Evolutionary conservation across 2,797 vertebrate genomes (phyloP).

Genomic region (Micromesistius poutassou): DNA sequence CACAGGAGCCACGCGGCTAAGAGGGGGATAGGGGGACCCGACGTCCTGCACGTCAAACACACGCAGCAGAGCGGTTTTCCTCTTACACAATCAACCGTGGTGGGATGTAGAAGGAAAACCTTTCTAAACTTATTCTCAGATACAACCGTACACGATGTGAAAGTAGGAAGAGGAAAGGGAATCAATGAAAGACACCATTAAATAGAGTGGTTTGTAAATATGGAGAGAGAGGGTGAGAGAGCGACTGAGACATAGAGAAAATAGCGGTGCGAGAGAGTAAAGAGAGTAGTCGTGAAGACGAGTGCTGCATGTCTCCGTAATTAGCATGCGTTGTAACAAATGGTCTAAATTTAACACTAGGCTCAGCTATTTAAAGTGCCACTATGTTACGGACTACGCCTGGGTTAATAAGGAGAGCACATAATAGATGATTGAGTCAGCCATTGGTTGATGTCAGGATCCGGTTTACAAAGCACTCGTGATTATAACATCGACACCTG

Average conservation of each 20-base stretch:
- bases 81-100: background rate
- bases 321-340: background rate
- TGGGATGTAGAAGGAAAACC: background rate
- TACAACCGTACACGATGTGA: background rate
- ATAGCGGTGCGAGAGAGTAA: background rate
- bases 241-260: background rate
- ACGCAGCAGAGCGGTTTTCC: background rate
- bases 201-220: background rate
- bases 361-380: background rate
- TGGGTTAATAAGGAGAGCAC: background rate
- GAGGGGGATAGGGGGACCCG: constrained; percentile 5
- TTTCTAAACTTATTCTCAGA: background rate
- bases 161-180: background rate
- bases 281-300: background rate
- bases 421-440: background rate
- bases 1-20: constrained; percentile 23
- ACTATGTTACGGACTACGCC: background rate
- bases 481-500: background rate
- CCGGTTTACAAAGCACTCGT: background rate
- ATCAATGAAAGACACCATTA: background rate
- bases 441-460: background rate
- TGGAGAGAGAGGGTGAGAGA: background rate
- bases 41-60: background rate
- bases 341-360: background rate
- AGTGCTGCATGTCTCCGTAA: background rate